These are phyloP conservation scores for Microctenopoma stevenorrisi DNA, from an alignment of 2,797 vertebrate species.

Conservation along the genomic window DNA sequence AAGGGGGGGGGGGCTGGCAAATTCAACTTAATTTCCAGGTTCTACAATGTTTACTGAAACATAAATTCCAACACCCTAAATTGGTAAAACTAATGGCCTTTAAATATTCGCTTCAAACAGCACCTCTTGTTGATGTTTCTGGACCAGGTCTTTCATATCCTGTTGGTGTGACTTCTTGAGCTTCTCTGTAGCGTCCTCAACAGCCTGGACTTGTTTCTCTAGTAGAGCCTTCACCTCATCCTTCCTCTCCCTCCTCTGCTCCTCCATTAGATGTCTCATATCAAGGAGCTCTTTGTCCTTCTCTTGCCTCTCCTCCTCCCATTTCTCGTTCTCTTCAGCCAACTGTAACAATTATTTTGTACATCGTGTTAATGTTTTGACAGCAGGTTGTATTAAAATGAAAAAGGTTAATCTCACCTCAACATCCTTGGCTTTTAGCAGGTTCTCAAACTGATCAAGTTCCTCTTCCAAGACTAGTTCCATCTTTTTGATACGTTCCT, in stretches of 20 bases:
- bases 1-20: neutral
- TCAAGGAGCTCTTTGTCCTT: slow-evolving; percentile 74
- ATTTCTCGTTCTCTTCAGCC: slow-evolving; percentile 78
- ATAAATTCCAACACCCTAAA: neutral
- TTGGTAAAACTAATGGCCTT: neutral
- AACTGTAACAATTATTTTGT: slow-evolving; percentile 56
- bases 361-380: neutral
- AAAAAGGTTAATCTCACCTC: slow-evolving; percentile 69
- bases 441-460: slow-evolving; percentile 82
- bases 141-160: slow-evolving; percentile 68
- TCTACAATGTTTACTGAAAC: too few species aligned
- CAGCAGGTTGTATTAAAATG: neutral
- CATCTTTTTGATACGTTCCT: slow-evolving; percentile 77
- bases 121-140: slow-evolving; percentile 79
- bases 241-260: slow-evolving; percentile 67
- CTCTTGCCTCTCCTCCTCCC: slow-evolving; percentile 79
- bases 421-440: slow-evolving; percentile 79
- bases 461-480: slow-evolving; percentile 80
- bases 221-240: slow-evolving; percentile 68
- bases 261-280: slow-evolving; percentile 66
- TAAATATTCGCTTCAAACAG: neutral
- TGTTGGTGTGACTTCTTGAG: slow-evolving; percentile 65
- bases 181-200: slow-evolving; percentile 66
- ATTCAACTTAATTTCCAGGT: too few species aligned
- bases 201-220: slow-evolving; percentile 67